These are phyloP conservation scores for Borostomias antarcticus DNA, from an alignment of 2,797 vertebrate genomes.

Conservation along the genomic window DNA sequence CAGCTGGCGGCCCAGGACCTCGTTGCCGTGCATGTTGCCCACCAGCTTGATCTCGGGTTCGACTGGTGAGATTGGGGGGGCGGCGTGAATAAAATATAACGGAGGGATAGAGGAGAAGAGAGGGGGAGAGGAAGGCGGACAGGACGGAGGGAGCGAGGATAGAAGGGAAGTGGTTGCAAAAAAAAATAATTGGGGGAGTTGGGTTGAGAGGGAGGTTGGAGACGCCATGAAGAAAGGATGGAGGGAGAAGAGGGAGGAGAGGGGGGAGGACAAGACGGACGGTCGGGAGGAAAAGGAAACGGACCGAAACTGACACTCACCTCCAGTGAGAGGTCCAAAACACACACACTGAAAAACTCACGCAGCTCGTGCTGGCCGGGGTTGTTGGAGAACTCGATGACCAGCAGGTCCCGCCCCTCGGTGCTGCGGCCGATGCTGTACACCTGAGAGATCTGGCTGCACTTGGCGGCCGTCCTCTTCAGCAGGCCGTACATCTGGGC, in stretches of 20 bases:
- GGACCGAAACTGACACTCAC: neutral
- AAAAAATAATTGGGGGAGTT: neutral
- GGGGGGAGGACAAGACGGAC: neutral
- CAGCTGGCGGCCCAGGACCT: slow-evolving; percentile 91
- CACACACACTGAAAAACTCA: neutral
- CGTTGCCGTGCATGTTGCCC: slow-evolving; percentile 97
- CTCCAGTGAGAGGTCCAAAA: neutral
- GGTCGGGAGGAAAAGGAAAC: neutral
- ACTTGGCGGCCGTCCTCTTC: slow-evolving; percentile 87
- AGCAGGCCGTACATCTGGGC: slow-evolving; percentile 87
- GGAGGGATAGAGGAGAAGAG: slow-evolving; percentile 24
- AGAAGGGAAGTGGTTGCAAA: neutral
- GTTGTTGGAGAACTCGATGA: slow-evolving; percentile 90
- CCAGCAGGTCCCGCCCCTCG: slow-evolving; percentile 90
- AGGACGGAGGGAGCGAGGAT: slow-evolving; percentile 23
- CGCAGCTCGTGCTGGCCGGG: slow-evolving; percentile 87
- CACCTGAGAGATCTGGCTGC: slow-evolving; percentile 84
- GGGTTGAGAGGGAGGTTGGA: no score
- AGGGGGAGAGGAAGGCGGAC: neutral
- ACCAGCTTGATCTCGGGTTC: slow-evolving; percentile 94
- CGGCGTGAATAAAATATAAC: no score
- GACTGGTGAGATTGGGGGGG: slow-evolving; percentile 77
- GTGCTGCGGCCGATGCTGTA: slow-evolving; percentile 96
- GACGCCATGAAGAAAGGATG: neutral
- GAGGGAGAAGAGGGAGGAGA: no score